Conservation (phyloP, 2,113 vertebrate species). For the Pluvianellus socialis region DNA sequence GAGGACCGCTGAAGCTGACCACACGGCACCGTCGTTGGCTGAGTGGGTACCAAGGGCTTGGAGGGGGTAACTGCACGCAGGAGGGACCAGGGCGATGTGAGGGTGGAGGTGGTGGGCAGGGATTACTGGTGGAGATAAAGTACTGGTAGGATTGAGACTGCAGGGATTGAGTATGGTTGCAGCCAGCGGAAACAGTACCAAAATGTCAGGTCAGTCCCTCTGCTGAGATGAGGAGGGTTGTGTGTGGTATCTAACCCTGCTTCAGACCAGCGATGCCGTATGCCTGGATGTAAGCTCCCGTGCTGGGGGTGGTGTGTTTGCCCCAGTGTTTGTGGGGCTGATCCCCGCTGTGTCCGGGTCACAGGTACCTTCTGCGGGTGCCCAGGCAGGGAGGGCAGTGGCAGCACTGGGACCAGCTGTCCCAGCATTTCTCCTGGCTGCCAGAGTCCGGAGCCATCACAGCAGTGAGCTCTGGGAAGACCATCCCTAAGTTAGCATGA, state of each 20-base stretch:
- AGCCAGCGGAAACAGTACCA: background rate
- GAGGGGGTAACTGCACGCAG: background rate
- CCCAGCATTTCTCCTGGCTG: background rate
- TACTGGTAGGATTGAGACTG: background rate
- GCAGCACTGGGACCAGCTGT: background rate
- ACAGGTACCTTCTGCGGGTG: background rate
- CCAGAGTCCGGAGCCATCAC: fast-evolving
- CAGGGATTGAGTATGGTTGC: fast-evolving
- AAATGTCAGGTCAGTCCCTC: background rate
- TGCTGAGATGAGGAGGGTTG: background rate
- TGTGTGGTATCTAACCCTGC: background rate
- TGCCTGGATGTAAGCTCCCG: fast-evolving
- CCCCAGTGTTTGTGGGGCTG: background rate
- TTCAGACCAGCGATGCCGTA: fast-evolving
- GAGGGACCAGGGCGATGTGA: background rate
- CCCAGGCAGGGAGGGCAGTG: background rate
- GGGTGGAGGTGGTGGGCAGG: background rate
- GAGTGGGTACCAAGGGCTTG: conserved; percentile 20
- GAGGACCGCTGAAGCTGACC: background rate
- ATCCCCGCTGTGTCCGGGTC: background rate
- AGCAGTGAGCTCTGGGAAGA: background rate
- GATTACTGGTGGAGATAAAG: background rate
- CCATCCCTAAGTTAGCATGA: background rate
- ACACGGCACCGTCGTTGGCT: background rate
- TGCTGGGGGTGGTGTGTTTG: fast-evolving